These are phyloP conservation scores for Australoheros scitulus DNA, from an alignment of 2,113 vertebrate genomes.

Conservation along the genomic window DNA sequence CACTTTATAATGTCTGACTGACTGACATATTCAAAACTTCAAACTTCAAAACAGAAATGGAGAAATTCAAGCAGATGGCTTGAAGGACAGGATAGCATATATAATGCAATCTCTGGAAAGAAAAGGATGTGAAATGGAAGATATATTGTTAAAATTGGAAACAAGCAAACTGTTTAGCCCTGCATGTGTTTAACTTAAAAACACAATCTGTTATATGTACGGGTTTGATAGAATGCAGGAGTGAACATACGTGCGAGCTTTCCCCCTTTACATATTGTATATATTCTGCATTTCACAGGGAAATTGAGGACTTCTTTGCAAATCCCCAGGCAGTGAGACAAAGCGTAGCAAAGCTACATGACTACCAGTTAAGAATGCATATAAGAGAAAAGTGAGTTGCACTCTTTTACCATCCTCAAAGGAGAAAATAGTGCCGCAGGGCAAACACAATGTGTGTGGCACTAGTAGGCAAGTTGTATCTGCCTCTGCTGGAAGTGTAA, in stretches of 20 bases:
- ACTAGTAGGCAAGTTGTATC: not conserved
- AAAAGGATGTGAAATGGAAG: not conserved
- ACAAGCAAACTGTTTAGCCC: not conserved
- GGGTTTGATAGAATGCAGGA: not conserved
- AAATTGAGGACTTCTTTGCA: not conserved
- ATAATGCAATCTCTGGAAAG: not conserved
- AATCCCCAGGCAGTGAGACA: not conserved
- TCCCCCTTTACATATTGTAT: not conserved
- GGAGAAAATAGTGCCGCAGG: not conserved
- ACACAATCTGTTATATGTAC: not conserved
- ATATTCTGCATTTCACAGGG: conserved; percentile 3
- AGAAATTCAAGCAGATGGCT: not conserved
- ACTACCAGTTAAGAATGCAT: conserved; percentile 7
- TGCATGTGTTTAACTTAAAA: not conserved
- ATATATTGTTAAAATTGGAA: not conserved
- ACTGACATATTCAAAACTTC: not conserved
- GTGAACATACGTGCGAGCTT: not conserved
- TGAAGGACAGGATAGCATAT: not conserved
- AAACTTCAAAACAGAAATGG: too few relatives aligned
- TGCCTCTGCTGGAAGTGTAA: conserved; percentile 6
- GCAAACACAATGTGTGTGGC: conserved; percentile 3
- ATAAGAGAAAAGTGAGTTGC: conserved; percentile 6
- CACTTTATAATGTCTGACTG: not conserved
- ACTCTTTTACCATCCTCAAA: not conserved
- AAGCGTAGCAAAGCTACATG: not conserved